Percentiles rank a stretch among this genome's conserved stretches.
These are phyloP conservation scores for Cheiracanthium punctorium DNA, from an alignment of 2,888 invertebrate species.

Conservation along the genomic window DNA sequence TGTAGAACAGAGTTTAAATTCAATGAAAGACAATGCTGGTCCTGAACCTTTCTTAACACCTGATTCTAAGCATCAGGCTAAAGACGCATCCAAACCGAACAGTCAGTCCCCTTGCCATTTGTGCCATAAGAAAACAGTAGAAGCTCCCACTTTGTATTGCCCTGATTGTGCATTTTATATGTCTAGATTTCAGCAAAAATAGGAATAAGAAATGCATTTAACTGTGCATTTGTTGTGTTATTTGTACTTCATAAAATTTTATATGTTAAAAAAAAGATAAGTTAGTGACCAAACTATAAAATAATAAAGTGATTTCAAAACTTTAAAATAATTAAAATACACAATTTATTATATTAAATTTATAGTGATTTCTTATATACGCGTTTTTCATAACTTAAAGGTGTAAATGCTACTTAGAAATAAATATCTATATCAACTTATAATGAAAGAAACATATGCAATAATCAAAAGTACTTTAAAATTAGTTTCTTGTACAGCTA, in stretches of 20 bases:
- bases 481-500: too few relatives aligned
- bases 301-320: not conserved
- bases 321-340: not conserved
- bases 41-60: not conserved
- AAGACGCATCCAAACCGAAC: constrained; percentile 46
- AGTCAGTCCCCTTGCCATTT: constrained; percentile 83
- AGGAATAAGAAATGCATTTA: not conserved
- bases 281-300: not conserved
- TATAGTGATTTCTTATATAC: too few relatives aligned
- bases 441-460: too few relatives aligned
- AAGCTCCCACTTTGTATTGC: constrained; percentile 88
- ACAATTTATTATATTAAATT: not conserved
- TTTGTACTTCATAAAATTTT: not conserved
- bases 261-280: not conserved
- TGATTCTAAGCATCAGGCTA: not conserved
- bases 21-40: constrained; percentile 13
- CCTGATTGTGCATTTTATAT: constrained; percentile 94
- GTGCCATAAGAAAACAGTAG: constrained; percentile 89
- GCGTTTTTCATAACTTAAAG: too few relatives aligned
- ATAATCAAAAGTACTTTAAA: too few relatives aligned
- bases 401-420: too few relatives aligned
- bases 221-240: not conserved
- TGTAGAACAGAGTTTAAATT: not conserved
- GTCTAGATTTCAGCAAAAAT: constrained; percentile 76
- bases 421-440: too few relatives aligned